These are phyloP conservation scores for Chaetorhynchus papuensis DNA, from an alignment of 2,113 vertebrate species.

Conservation along the genomic window DNA sequence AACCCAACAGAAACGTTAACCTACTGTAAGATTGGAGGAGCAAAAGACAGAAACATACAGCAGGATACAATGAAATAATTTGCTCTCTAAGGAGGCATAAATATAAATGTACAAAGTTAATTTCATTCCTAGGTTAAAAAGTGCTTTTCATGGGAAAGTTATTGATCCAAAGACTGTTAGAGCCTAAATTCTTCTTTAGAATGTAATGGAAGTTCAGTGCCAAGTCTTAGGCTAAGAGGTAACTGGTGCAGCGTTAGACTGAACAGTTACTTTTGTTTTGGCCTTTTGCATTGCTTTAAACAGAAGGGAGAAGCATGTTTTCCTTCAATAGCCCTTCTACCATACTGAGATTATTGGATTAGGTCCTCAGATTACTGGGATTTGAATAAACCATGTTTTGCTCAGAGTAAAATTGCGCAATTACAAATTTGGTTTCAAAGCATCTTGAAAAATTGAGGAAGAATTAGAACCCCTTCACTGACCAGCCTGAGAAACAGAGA, in stretches of 20 bases:
- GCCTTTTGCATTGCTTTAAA: neutral
- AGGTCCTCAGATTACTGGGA: neutral
- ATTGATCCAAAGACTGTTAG: neutral
- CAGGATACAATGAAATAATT: neutral
- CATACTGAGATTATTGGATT: neutral
- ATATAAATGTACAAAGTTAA: neutral
- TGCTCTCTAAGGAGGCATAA: neutral
- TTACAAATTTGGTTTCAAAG: neutral
- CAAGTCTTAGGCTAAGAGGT: neutral
- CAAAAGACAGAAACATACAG: neutral
- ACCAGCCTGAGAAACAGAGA: neutral
- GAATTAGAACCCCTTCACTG: neutral
- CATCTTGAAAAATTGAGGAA: neutral
- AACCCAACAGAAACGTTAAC: neutral
- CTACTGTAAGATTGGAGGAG: neutral
- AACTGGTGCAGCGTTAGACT: neutral
- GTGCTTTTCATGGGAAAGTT: neutral
- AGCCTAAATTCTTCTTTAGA: neutral
- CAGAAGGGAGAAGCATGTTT: neutral
- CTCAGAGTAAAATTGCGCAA: neutral
- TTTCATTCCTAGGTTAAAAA: neutral
- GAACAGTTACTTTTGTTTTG: neutral
- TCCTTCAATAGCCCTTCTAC: neutral
- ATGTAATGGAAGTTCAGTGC: accelerated
- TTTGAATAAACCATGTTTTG: neutral